Percentiles rank a stretch among this genome's conserved stretches.
Conservation (phyloP, 1,140 invertebrate genomes). For the Pinna nobilis region DNA sequence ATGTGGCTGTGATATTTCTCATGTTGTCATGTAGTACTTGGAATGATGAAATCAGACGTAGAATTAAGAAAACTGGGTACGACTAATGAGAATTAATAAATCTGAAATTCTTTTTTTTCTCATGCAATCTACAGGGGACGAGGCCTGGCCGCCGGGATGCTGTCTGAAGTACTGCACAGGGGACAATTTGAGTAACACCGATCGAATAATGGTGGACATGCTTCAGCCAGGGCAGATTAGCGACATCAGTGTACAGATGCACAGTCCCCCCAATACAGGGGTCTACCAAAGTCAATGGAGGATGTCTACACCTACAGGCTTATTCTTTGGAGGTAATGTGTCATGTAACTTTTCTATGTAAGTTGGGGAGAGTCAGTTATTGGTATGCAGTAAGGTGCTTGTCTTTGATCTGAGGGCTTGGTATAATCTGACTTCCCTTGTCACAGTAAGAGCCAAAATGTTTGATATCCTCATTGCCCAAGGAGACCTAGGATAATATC, state of each 20-base stretch:
- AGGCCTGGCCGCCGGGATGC: constrained; percentile 86
- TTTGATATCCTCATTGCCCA: no score
- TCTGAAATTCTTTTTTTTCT: no score
- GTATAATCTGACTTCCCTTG: neutral
- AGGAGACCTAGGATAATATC: no score
- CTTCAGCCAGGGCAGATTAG: constrained; percentile 82
- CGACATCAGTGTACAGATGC: constrained; percentile 83
- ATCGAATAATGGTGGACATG: constrained; percentile 79
- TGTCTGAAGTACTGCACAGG: constrained; percentile 82
- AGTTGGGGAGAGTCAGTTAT: neutral
- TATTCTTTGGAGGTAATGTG: constrained; percentile 87
- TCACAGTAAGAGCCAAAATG: no score
- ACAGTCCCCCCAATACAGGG: constrained; percentile 82
- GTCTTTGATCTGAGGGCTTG: neutral
- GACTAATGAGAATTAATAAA: no score
- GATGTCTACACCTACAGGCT: constrained; percentile 85
- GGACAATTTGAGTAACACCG: constrained; percentile 78
- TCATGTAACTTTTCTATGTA: neutral
- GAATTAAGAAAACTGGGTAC: no score
- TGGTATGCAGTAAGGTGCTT: neutral
- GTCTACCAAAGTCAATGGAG: constrained; percentile 90
- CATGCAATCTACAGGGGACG: constrained; percentile 73
- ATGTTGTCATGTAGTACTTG: no score
- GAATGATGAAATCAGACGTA: no score
- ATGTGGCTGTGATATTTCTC: no score